Base-by-base conservation (phyloP, 2,888 invertebrate species). In the Chymomyza procnemis region DNA sequence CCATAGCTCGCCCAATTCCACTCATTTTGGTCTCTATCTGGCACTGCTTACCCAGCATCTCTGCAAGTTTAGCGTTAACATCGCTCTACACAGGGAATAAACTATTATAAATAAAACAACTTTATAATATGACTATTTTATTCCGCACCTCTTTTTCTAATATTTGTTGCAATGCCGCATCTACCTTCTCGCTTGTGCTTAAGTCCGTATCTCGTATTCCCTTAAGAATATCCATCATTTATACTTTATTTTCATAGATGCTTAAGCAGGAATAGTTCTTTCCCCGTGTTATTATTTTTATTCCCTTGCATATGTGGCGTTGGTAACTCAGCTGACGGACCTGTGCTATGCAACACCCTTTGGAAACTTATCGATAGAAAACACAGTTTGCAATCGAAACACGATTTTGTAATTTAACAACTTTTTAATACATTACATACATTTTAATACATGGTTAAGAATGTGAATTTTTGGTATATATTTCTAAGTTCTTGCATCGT, bases 21-120 rank as follows among this genome's bases (percentile, higher is more conserved):
- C 94, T 93, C 79, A 98, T 93, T 88, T 96, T 96, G 14, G 95
- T 94, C 88, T 97, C 97, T 30, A 97, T 92, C 26, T 94, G 93
- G 71, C 94, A 94, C 79, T 96, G 95, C 74, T 95, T 94, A 4
- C 94, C 93, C n/a, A 97, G 89, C 30, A 96, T 93, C 26, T 92
- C 92, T 66, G 95, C 93, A 41, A 97, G 91, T 66, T 95, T 94
- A 73, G 93, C 92, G 87, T 95, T 93, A 4, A 96, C 93, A 75
- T 93, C 93, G 54, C 93, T 92, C 97, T 97, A 66, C 21, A 66
- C 73, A 16, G 9, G 5, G 9, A 4, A 54, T 30, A 54, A 46
- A 21, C 22, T 46, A 16, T 16, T 48, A 18, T 60, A 61, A 56
- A n/a, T 56, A 22, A 30, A 22, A 19, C 47, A 50, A 30, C 30